Conservation (phyloP, 2,113 vertebrate genomes). For the Regulus satrapa region DNA sequence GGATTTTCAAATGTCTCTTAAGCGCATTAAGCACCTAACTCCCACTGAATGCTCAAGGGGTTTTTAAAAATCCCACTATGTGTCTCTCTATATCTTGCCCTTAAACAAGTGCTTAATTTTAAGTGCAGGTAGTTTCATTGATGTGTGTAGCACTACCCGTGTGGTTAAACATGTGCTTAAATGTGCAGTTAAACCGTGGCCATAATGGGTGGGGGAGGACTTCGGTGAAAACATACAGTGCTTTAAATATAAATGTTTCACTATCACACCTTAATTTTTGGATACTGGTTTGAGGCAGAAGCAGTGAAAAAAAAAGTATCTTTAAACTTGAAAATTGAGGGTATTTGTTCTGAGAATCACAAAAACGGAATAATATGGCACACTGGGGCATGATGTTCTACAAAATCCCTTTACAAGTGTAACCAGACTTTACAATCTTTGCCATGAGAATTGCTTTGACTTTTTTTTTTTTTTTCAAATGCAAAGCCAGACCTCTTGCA, state of each 20-base stretch:
- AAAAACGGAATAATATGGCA: not conserved
- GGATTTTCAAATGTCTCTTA: constrained; percentile 56
- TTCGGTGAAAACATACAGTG: not conserved
- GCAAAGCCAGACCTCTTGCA: not conserved
- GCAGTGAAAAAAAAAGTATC: not conserved
- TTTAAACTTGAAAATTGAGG: not conserved
- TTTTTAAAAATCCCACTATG: constrained; percentile 48
- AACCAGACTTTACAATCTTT: constrained; percentile 20
- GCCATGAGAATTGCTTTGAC: not conserved
- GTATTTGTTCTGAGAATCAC: not conserved
- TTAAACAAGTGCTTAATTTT: constrained; percentile 66
- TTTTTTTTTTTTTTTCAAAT: not conserved
- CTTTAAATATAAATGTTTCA: not conserved
- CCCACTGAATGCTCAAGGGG: constrained; percentile 40
- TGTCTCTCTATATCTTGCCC: constrained; percentile 43
- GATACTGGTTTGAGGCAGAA: not conserved
- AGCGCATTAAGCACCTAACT: constrained; percentile 48
- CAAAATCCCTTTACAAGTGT: not conserved
- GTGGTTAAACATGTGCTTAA: constrained; percentile 48
- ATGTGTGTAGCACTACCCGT: not conserved
- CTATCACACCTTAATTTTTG: not conserved
- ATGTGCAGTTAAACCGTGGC: not conserved
- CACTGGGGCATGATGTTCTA: not conserved
- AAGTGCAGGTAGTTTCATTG: constrained; percentile 54
- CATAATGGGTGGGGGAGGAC: not conserved